Evolutionary conservation across 2,888 invertebrate genomes (phyloP).

Genomic region (Megamerina dolium): DNA sequence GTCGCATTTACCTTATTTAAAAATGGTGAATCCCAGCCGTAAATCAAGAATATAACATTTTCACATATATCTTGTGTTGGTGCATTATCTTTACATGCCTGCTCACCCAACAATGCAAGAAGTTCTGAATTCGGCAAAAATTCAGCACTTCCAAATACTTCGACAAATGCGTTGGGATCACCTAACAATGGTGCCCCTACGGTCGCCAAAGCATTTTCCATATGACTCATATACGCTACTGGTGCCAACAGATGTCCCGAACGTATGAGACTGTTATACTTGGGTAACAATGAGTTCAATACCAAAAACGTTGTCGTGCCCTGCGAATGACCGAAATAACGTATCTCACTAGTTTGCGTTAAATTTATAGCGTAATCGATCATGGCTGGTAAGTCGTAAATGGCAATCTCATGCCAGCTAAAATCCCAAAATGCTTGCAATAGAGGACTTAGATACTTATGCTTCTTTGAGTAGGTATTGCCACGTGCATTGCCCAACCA

Average conservation of each 20-base stretch:
- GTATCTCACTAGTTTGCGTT: constrained; percentile 29
- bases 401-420: constrained; percentile 85
- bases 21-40: constrained; percentile 23
- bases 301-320: constrained; percentile 74
- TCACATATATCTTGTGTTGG: constrained; percentile 16
- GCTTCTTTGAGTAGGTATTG: constrained; percentile 56
- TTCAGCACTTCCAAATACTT: constrained; percentile 34
- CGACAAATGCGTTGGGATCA: constrained; percentile 35
- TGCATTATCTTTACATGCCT: constrained; percentile 40
- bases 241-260: constrained; percentile 51
- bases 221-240: constrained; percentile 50
- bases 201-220: constrained; percentile 44
- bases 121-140: constrained; percentile 30
- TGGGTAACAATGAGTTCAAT: constrained; percentile 31
- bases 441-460: constrained; percentile 45
- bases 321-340: constrained; percentile 87
- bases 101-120: constrained; percentile 43
- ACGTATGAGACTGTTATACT: constrained; percentile 31
- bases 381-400: constrained; percentile 79
- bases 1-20: constrained; percentile 23
- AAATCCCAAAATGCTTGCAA: constrained; percentile 40
- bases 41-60: constrained; percentile 21
- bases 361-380: constrained; percentile 59
- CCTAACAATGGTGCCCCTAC: constrained; percentile 33
- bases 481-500: constrained; percentile 83